Evolutionary conservation across 1,140 invertebrate genomes (phyloP), one percentile per base, ranked within the genome.

Genomic region (Wiebesia pumilae): DNA sequence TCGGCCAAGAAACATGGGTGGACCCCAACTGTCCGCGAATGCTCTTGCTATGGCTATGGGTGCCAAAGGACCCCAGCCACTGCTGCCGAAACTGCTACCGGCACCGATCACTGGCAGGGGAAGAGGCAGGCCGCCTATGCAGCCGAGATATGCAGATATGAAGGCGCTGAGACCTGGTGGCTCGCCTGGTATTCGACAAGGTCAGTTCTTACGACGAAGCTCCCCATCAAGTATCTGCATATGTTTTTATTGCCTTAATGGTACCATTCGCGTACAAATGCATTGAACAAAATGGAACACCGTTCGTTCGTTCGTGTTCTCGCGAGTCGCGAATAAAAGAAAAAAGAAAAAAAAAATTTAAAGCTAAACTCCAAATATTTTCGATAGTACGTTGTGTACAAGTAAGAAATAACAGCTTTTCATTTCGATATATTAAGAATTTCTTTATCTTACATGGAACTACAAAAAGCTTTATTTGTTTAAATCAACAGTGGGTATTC

Each of bases 61-160:
- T 58, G 88, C 90, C 75, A 92, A 94, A 89, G 92, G 92, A 43
- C 93, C 93, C 12, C 95, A 95, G 87, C 95, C 94, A 47, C 90
- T 95, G 73, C 89, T 95, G 90, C 94, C 94, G 73, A 95, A 95
- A 91, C 88, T 95, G 54, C 89, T 94, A 30, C 94, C 93, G 65
- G 92, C 92, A 51, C 91, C 92, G 14, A 89, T 91, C 19, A 90
- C 92, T 33, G 93, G 93, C 83, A 91, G 93, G 77, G 92, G 93
- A 78, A 90, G 93, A 90, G 92, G 92, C 33, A 91, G 93, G 14
- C 92, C 93, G 3, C 93, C 93, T 3, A 94, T 93, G 92, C 93
- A 93, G 77, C 93, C 93, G 14, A 91, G 93, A 87, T 94, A 92
- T 82, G 85, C 91, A 6, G 93, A 94, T 80, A 88, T 93, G 87